Base-by-base conservation (phyloP, 1,140 invertebrate genomes). In the Drosophila fuyamai region DNA sequence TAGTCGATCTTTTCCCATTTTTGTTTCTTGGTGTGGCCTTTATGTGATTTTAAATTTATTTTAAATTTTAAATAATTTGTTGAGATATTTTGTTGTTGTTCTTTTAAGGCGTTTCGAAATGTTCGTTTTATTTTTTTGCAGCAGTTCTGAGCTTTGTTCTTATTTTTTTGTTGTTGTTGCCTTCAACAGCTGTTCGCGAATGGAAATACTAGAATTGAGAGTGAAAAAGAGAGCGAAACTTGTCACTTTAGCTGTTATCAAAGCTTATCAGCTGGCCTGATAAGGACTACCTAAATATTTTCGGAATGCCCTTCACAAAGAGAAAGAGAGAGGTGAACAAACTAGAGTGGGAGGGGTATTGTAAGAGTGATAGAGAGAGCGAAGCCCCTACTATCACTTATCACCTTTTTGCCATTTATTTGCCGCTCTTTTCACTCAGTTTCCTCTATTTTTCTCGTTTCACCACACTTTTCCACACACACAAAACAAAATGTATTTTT, bases 1-100 rank as follows among this genome's bases (percentile, higher is more conserved):
- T 43, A 92, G 74, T 66, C 91, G 88, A 71, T 92, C 91, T 89
- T 73, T 79, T 35, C 78, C 91, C 91, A 90, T 90, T 65, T 46
- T 71, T 14, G 47, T 14, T 23, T 27, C 40, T 71, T 48, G 44
- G 13, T 14, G 38, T 51, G 29, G 5, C n/a, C 16, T 36, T 32
- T 50, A 5, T 43, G 12, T 48, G 41, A 16, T 44, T 65, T 38
- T 9, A 10, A 38, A 53, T 57, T 38, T 38, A 16, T 54, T 50
- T 32, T 16, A 44, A 10, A 23, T 48, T 51, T 43, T 57, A 27
- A 46, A 43, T 38, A 12, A 62, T 70, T 44, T 70, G 62, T 65
- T 74, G 36, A 29, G 54, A 16, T 60, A 16, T 41, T 38, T 27
- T 40, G 18, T 50, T 55, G 27, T 10, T 9, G 9, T 14, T 63